Evolutionary conservation across 2,888 invertebrate genomes (phyloP).

Genomic region (Melieria omissa): DNA sequence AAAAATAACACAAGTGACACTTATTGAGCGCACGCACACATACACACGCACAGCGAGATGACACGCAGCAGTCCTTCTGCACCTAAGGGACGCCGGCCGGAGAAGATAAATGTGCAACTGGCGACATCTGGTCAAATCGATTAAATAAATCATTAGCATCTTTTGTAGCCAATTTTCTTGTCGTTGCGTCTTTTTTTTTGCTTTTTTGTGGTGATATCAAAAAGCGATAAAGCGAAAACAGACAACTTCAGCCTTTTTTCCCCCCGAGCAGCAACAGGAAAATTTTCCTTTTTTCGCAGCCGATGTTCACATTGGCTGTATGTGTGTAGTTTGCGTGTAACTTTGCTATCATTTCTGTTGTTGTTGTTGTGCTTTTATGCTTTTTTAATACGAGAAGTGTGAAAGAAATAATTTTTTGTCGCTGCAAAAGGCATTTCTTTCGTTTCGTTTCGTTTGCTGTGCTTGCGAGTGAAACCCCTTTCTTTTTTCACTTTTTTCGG

Average conservation of each 20-base stretch:
- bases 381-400: constrained; percentile 60
- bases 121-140: constrained; percentile 65
- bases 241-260: background rate
- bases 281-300: constrained; percentile 36
- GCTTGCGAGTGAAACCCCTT: constrained; percentile 28
- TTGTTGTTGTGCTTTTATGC: constrained; percentile 55
- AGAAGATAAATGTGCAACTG: constrained; percentile 41
- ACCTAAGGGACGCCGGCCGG: constrained; percentile 7
- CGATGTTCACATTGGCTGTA: constrained; percentile 34
- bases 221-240: constrained; percentile 16
- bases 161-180: constrained; percentile 63
- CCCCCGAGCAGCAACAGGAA: background rate
- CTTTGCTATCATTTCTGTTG: constrained; percentile 52
- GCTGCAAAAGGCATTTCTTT: constrained; percentile 19
- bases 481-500: constrained; percentile 3
- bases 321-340: constrained; percentile 47
- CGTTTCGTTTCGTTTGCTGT: constrained; percentile 16
- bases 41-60: background rate
- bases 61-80: too few species aligned
- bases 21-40: constrained; percentile 44
- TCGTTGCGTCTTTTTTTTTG: constrained; percentile 40
- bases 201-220: constrained; percentile 10
- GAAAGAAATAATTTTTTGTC: constrained; percentile 44
- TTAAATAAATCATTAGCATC: constrained; percentile 67
- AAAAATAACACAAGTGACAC: constrained; percentile 50